Evolutionary conservation across 2,113 vertebrate species (phyloP).

Genomic region (Phalacrocorax pelagicus): DNA sequence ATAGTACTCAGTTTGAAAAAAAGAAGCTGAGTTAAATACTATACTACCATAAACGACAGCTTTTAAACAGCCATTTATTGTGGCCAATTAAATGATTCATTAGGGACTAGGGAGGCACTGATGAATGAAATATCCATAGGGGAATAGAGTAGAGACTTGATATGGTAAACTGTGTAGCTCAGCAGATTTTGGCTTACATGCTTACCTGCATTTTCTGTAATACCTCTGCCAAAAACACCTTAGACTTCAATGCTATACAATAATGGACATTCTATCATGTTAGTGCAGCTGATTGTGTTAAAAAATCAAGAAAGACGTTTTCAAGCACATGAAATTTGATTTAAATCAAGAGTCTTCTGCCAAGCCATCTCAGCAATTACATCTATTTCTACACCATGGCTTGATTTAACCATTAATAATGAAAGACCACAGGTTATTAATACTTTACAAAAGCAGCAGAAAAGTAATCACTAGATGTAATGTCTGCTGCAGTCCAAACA

Average conservation of each 20-base stretch:
- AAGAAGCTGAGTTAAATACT: not conserved
- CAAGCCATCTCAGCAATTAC: not conserved
- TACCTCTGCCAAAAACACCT: not conserved
- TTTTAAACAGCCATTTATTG: not conserved
- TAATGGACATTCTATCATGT: not conserved
- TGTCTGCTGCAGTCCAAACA: not conserved
- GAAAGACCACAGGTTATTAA: not conserved
- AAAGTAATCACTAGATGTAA: not conserved
- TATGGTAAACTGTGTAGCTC: not conserved
- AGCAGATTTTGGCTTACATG: not conserved
- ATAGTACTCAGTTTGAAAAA: not conserved
- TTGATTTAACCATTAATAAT: not conserved
- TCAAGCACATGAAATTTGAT: not conserved
- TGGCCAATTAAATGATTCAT: not conserved
- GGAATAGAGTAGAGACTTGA: not conserved
- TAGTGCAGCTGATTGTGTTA: not conserved
- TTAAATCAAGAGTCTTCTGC: not conserved
- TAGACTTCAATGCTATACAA: not conserved
- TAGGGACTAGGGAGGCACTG: not conserved
- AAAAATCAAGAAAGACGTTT: not conserved
- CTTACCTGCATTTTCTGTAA: not conserved
- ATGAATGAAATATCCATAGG: not conserved
- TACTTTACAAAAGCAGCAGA: not conserved
- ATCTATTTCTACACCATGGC: not conserved
- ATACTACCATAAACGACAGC: not conserved